Evolutionary conservation across 2,797 vertebrate genomes (phyloP).

Genomic region (Hemibagrus guttatus): DNA sequence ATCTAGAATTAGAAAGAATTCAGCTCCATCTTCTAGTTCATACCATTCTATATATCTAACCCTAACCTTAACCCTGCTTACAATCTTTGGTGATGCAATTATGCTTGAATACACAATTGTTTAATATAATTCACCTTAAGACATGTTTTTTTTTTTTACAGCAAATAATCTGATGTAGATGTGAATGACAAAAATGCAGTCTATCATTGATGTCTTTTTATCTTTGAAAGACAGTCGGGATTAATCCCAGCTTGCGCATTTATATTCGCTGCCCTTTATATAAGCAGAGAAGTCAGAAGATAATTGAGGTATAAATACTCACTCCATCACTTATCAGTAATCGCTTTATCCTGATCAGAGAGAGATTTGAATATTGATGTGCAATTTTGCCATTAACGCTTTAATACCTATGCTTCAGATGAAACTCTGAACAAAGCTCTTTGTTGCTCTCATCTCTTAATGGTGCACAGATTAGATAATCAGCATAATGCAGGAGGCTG

Average conservation of each 20-base stretch:
- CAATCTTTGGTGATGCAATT: neutral
- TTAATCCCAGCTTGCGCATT: neutral
- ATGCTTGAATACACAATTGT: neutral
- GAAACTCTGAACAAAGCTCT: neutral
- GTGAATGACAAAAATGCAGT: neutral
- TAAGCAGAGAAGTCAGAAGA: neutral
- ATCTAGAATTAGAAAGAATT: neutral
- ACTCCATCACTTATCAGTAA: neutral
- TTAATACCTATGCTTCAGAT: neutral
- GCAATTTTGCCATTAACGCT: slow-evolving; percentile 2
- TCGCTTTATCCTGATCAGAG: neutral
- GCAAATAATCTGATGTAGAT: neutral
- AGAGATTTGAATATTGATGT: slow-evolving; percentile 1
- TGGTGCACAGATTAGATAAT: slow-evolving; percentile 20
- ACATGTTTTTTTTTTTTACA: neutral
- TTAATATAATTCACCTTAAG: neutral
- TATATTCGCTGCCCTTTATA: neutral
- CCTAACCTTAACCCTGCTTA: neutral
- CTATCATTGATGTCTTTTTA: neutral
- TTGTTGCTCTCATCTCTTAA: slow-evolving; percentile 23
- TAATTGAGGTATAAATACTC: neutral
- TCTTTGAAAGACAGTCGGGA: slow-evolving; percentile 1
- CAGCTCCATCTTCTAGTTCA: neutral
- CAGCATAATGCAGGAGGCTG: slow-evolving; percentile 15
- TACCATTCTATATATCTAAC: neutral